Base-by-base conservation (phyloP, 2,888 invertebrate species). In the Cephus sareptanus region DNA sequence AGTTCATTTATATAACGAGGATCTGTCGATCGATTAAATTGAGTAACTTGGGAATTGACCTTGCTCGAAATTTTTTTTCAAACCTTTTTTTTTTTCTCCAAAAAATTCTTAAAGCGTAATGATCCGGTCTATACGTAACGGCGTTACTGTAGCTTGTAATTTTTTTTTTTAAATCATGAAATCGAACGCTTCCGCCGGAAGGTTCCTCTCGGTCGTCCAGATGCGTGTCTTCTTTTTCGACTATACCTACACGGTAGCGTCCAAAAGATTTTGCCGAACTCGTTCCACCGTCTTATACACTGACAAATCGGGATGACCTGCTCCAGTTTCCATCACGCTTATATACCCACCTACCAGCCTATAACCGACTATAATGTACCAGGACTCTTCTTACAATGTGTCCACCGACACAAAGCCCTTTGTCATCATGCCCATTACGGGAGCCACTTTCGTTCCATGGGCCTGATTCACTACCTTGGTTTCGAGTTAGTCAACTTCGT, bases 361-460 rank as follows among this genome's bases (percentile, higher is more conserved):
- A 4, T 56, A 56, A 23, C 23, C 15, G 56, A 23, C 56, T 56
- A 1, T 23, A 56, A 23, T 23, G 9, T 23, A 56, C 56, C 56
- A 23, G 23, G 23, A 15, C 23, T 23, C 23, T 23, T 56, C 56
- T 56, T 56, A 56, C 56, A 56, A 23, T 23, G 56, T 78, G 75
- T 68, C 71, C 71, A 34, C 74, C 74, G 74, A 78, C 76, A 78
- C 76, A 76, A 56, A 78, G 76, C 76, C 78, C 78, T 78, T 78
- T 78, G 78, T 76, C 78, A 78, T 73, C 74, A 74, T 71, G 33
- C 33, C 71, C 71, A 71, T 71, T 71, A 56, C 56, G 56, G 56
- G 56, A 23, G 56, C 56, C 34, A 71, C 71, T 31, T 34, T 34
- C 31, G 34, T 34, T 71, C 71, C 34, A 3, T 31, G 31, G 71